Evolutionary conservation across 2,888 invertebrate species (phyloP), one percentile per base, ranked within the genome.

Genomic region (Gibbula magus): DNA sequence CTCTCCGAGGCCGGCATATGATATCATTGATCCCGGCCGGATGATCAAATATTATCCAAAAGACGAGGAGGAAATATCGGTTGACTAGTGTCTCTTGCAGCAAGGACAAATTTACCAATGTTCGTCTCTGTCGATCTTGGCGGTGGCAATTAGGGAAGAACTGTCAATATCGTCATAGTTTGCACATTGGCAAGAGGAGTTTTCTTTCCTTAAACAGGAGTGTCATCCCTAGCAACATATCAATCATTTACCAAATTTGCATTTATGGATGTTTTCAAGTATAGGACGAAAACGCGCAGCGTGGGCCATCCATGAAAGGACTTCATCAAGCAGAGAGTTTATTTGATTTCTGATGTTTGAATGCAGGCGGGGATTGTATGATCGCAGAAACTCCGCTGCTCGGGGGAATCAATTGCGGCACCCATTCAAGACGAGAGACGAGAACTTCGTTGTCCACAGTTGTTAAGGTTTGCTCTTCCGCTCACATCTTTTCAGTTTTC

Each of bases 1-100:
- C 35, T 70, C 25, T 39, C 29, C 70, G 70, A 20, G 32, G n/a
- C 16, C 18, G 56, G 39, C 70, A 70, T 70, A 39, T 18, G 18
- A 20, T 70, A 39, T 70, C 70, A 70, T 70, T 70, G 70, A 70
- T 70, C 70, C 25, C 35, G 20, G 35, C 70, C 39, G 70, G 70
- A 70, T 70, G 70, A 70, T 70, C 70, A 70, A 70, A 70, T 70
- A 70, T 70, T 70, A 70, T 70, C 70, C 35, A 70, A 70, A 70
- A 35, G 70, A 70, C 70, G 35, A 70, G 70, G 39, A 70, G 70
- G 70, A 70, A 70, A 70, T 70, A 70, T 70, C 20, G 70, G 70
- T 2, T 20, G 20, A 39, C 70, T 70, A 70, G 70, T 70, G 70
- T 70, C 70, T 70, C 70, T 39, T 39, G 39, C 39, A 70, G 20